Conservation (phyloP, 2,888 invertebrate genomes). For the Leptothorax acervorum region DNA sequence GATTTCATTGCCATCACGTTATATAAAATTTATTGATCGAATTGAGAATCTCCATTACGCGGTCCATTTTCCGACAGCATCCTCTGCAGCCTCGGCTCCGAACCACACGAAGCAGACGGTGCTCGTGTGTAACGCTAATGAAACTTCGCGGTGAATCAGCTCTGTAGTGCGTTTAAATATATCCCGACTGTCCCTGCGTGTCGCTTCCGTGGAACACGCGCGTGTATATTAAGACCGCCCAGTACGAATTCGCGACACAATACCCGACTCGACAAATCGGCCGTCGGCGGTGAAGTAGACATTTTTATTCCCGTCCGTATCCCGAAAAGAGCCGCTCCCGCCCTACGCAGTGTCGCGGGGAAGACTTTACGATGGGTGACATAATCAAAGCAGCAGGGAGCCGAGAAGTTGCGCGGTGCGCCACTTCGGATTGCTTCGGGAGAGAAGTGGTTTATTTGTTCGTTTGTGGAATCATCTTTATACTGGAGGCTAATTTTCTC, state of each 20-base stretch:
- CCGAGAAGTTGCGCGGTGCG: neutral
- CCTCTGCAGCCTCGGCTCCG: constrained; percentile 48
- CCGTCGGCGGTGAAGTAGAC: constrained; percentile 57
- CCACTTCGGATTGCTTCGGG: neutral
- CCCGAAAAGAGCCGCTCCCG: neutral
- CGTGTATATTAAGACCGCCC: constrained; percentile 53
- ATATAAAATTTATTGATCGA: neutral
- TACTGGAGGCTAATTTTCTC: neutral
- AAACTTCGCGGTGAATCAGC: constrained; percentile 74
- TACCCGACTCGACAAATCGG: constrained; percentile 49
- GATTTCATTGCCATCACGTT: neutral
- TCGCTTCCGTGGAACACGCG: constrained; percentile 58
- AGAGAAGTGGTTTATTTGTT: neutral
- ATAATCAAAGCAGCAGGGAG: constrained; percentile 25
- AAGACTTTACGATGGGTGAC: constrained; percentile 35
- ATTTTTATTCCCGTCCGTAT: constrained; percentile 52
- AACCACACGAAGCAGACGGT: constrained; percentile 37
- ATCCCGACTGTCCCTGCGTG: constrained; percentile 67
- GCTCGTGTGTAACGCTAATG: constrained; percentile 55
- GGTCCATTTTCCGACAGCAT: constrained; percentile 58
- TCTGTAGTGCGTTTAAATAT: constrained; percentile 73
- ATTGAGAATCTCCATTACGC: constrained; percentile 46
- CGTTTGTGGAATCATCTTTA: neutral
- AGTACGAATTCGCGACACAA: constrained; percentile 66
- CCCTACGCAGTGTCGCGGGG: constrained; percentile 11